A percentile compares a stretch with the other conserved stretches of the same genome.
Evolutionary conservation across 2,113 vertebrate species (phyloP).

Genomic region (Etheostoma spectabile): DNA sequence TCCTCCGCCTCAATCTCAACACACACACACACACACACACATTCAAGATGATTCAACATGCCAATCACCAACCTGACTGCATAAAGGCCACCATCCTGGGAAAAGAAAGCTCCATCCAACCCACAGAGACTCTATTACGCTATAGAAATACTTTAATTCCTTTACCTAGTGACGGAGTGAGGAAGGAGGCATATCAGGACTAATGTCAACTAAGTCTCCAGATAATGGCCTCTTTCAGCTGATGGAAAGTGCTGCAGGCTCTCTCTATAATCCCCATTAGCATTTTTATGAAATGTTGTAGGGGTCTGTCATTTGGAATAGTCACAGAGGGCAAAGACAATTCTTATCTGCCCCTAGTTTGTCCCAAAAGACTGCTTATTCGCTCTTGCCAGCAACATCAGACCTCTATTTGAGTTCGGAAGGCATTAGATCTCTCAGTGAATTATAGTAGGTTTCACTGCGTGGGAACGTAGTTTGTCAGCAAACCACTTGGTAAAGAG

Average conservation of each 20-base stretch:
- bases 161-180: constrained; percentile 20
- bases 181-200: constrained; percentile 32
- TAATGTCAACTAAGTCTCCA: constrained; percentile 72
- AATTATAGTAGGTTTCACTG: neutral
- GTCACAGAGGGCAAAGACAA: constrained; percentile 26
- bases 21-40: constrained; percentile 19
- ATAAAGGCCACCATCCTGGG: constrained; percentile 4
- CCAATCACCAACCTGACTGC: constrained; percentile 60
- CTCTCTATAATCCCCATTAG: constrained; percentile 66
- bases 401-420: neutral
- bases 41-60: constrained; percentile 60
- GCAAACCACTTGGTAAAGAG: neutral
- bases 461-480: neutral
- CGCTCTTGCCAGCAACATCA: constrained; percentile 1
- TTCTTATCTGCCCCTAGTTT: constrained; percentile 35
- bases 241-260: constrained; percentile 34
- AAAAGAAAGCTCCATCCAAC: constrained; percentile 24
- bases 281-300: constrained; percentile 74
- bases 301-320: constrained; percentile 37
- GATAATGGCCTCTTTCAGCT: constrained; percentile 55
- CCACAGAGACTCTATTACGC: constrained; percentile 16
- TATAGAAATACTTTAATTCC: constrained; percentile 53
- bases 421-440: neutral
- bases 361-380: constrained; percentile 5
- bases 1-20: constrained; percentile 29